Evolutionary conservation across 2,888 invertebrate genomes (phyloP).

Genomic region (Caenorhabditis sinica): DNA sequence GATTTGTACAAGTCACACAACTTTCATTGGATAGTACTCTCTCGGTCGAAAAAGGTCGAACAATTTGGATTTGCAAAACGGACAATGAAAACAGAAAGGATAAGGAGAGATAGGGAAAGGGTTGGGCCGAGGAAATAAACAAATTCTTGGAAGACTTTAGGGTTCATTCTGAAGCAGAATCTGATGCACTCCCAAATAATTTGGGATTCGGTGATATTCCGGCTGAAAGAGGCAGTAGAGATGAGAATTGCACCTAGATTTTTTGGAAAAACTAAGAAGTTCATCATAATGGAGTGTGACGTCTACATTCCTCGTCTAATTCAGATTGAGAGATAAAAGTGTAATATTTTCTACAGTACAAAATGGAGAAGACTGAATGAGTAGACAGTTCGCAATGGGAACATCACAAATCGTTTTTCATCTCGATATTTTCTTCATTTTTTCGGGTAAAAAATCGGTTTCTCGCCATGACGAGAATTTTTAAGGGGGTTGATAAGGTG

Average conservation of each 20-base stretch:
- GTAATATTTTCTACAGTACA: constrained; percentile 10
- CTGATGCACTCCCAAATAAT: too few species aligned
- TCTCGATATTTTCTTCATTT: constrained; percentile 5
- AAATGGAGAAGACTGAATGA: too few species aligned
- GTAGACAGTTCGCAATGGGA: constrained; percentile 12
- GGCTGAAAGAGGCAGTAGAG: too few species aligned
- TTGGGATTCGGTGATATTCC: too few species aligned
- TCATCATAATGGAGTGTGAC: neutral
- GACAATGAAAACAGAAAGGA: neutral
- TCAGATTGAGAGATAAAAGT: neutral
- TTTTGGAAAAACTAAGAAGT: neutral
- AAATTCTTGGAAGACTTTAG: too few species aligned
- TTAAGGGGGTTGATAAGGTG: neutral
- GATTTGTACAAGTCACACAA: constrained; percentile 27
- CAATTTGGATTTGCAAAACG: constrained; percentile 3
- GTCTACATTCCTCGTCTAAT: neutral
- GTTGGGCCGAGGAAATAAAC: neutral
- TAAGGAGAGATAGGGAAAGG: neutral
- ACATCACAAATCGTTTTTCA: constrained; percentile 34
- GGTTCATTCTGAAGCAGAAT: too few species aligned
- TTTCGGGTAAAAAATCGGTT: neutral
- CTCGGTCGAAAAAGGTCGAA: neutral
- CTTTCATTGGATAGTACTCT: neutral
- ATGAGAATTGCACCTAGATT: too few species aligned
- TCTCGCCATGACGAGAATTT: constrained; percentile 7